phyloP scores from a whole-genome alignment of 2,113 vertebrate genomes.

The Oryzias woworae region DNA sequence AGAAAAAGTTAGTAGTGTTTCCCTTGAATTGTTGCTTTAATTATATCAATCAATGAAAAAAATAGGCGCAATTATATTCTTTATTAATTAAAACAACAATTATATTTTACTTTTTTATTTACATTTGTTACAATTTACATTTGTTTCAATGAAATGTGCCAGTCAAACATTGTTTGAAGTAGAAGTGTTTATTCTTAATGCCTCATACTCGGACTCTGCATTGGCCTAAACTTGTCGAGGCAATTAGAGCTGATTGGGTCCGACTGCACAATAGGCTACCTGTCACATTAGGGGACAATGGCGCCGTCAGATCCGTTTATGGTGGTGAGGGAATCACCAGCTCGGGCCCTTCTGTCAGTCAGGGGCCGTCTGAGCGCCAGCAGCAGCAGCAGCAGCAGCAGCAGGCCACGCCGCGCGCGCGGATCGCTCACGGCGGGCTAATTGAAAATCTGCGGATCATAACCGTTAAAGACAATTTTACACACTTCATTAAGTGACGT shows the following conservation, averaged over 20 bases:
- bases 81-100: no score
- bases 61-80: no score
- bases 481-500: conserved; percentile 87
- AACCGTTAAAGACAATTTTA: conserved; percentile 84
- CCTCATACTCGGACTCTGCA: no score
- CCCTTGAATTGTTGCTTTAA: no score
- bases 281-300: conserved; percentile 42
- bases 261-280: conserved; percentile 27
- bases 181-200: no score
- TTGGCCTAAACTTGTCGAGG: conserved; percentile 29
- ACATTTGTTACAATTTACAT: no score
- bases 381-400: conserved; percentile 9
- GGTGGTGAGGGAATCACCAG: conserved; percentile 23
- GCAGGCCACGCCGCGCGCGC: conserved; percentile 38
- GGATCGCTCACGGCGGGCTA: conserved; percentile 62
- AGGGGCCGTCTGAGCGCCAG: conserved; percentile 22
- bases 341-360: conserved; percentile 43
- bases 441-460: conserved; percentile 82
- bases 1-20: no score
- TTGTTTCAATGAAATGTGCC: no score
- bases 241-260: conserved; percentile 53
- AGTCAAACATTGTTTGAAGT: no score
- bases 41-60: no score
- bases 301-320: conserved; percentile 53
- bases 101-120: no score